Evolutionary conservation across 2,113 vertebrate species (phyloP).

Genomic region (Nothoprocta pentlandii): DNA sequence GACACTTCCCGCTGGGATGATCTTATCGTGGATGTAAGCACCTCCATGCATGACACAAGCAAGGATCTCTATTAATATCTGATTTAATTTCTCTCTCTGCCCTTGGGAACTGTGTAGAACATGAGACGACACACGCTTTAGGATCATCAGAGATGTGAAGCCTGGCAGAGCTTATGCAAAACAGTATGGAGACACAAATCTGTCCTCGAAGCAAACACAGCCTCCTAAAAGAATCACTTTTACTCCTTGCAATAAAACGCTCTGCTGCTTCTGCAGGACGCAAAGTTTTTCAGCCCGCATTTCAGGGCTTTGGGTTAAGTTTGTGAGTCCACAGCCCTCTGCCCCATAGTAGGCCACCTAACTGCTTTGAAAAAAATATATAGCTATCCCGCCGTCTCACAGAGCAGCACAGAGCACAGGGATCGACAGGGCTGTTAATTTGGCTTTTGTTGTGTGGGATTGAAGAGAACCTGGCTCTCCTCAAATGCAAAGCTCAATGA

Average conservation of each 20-base stretch:
- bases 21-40: slow-evolving; percentile 29
- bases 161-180: neutral
- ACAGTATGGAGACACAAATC: neutral
- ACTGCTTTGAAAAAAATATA: neutral
- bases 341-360: neutral
- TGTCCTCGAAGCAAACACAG: neutral
- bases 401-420: neutral
- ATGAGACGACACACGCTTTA: neutral
- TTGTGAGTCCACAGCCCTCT: neutral
- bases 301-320: neutral
- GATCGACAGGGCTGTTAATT: neutral
- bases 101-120: neutral
- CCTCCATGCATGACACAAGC: neutral
- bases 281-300: neutral
- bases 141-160: rapidly evolving
- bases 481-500: neutral
- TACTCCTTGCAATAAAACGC: rapidly evolving
- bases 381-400: neutral
- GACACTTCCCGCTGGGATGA: neutral
- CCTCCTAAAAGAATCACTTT: neutral
- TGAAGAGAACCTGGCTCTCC: neutral
- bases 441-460: neutral
- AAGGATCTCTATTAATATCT: rapidly evolving
- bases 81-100: neutral
- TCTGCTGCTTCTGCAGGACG: neutral